Evolutionary conservation across 2,888 invertebrate species (phyloP), one percentile per base, ranked within the genome.

Genomic region (Rhorus exstirpatorius): DNA sequence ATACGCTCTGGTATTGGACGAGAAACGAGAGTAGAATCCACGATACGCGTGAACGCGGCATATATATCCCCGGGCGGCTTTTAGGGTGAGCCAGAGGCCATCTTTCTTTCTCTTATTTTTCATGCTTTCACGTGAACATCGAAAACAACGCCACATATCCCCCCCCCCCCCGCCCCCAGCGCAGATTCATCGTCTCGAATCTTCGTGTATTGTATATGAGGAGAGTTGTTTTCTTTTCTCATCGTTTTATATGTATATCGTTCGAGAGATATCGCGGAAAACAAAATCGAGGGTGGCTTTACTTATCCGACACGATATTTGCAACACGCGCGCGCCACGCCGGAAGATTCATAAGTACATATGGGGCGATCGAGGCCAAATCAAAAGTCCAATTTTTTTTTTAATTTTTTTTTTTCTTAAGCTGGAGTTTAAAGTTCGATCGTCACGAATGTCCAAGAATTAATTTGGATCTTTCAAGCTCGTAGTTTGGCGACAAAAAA

Each of bases 1-100:
- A n/a, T n/a, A 10, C 35, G 58, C 35, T 60, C 51, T 68, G 17
- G 41, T 44, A 77, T 72, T 67, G 60, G 77, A 72, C 67, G n/a
- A n/a, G 60, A 60, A 58, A 19, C 31, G 63, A 31, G 35, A 38
- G 31, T 24, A n/a, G 24, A 6, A 38, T 26, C 44, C 38, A 38
- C 38, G 51, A 63, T 14, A 31, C 3, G 35, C 31, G 67, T 31
- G 10, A 67, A 19, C 65, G n/a, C 6, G 31, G 6, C 3, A 41
- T 49, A 10, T n/a, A n/a, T n/a, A n/a, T n/a, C 41, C n/a, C 3
- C 38, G 19, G n/a, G n/a, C n/a, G 41, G 8, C 7, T 31, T 60
- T 71, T 60, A 44, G 35, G 46, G 8, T 14, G n/a, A 41, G 12
- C 19, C 17, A 14, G 41, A 53, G 21, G 26, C 41, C 44, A 26